These are phyloP conservation scores for Crossaster papposus DNA, from an alignment of 53 echinoderm and acorn worm species.

Conservation along the genomic window DNA sequence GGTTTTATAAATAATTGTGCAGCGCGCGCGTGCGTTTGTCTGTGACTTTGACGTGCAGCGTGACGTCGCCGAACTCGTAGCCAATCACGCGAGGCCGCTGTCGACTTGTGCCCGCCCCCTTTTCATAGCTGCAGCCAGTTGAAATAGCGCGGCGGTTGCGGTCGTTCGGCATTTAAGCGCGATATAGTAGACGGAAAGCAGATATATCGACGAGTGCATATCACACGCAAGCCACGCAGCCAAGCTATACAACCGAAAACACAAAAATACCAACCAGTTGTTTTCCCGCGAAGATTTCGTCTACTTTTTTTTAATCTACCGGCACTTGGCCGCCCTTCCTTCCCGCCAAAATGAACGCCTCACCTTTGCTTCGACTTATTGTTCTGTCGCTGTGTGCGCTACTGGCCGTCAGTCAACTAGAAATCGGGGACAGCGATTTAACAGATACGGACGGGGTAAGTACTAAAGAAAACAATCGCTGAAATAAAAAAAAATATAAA, in stretches of 20 bases:
- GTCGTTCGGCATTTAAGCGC: not conserved
- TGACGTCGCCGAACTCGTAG: conserved; percentile 46
- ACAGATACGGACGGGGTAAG: conserved; percentile 34
- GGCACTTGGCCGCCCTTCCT: no score
- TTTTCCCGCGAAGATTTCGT: not conserved
- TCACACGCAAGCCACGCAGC: not conserved
- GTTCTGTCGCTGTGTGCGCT: conserved; percentile 47
- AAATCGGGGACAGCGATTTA: conserved; percentile 34
- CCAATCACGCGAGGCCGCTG: conserved; percentile 15
- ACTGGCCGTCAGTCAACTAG: conserved; percentile 29
- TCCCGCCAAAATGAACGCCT: conserved; percentile 31
- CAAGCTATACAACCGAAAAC: not conserved
- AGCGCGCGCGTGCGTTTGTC: not conserved
- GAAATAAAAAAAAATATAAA: not conserved
- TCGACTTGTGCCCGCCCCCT: conserved; percentile 16
- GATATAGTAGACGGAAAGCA: not conserved
- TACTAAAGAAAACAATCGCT: not conserved
- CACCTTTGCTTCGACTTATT: conserved; percentile 25
- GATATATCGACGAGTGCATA: not conserved
- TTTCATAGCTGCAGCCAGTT: not conserved
- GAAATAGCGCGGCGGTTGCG: not conserved
- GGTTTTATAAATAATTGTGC: not conserved
- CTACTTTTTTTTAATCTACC: not conserved
- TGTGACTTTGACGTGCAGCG: conserved; percentile 49
- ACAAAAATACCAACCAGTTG: not conserved